These are phyloP conservation scores for Melieria picta DNA, from an alignment of 2,888 invertebrate species.

Conservation along the genomic window DNA sequence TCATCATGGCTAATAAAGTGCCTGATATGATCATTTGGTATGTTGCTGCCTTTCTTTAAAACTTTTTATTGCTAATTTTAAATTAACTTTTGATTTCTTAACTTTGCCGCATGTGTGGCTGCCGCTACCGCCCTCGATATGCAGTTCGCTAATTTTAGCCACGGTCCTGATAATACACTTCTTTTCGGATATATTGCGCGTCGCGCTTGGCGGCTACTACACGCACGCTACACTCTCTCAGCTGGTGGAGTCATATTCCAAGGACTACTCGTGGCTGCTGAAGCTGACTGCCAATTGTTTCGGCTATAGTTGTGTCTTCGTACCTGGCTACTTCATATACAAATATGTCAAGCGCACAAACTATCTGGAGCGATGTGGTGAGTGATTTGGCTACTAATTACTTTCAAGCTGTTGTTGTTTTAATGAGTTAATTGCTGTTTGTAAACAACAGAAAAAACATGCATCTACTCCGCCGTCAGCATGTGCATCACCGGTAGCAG, in stretches of 20 bases:
- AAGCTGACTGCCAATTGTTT: constrained; percentile 82
- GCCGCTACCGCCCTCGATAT: too few species aligned
- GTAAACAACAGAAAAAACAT: constrained; percentile 50
- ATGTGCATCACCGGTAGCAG: constrained; percentile 62
- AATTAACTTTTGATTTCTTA: too few species aligned
- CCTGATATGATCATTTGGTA: constrained; percentile 65
- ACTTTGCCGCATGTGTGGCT: too few species aligned
- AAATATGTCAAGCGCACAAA: constrained; percentile 82
- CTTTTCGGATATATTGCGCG: constrained; percentile 61
- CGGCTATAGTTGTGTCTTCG: constrained; percentile 87
- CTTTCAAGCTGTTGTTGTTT: not conserved
- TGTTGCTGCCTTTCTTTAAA: constrained; percentile 23
- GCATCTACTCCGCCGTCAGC: constrained; percentile 57
- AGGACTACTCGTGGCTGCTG: constrained; percentile 78
- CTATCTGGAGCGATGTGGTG: constrained; percentile 83
- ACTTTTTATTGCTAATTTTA: too few species aligned
- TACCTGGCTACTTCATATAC: constrained; percentile 86
- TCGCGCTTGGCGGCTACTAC: constrained; percentile 62
- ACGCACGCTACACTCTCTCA: constrained; percentile 60
- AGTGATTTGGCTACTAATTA: constrained; percentile 17
- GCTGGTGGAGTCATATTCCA: constrained; percentile 66
- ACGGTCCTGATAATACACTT: constrained; percentile 62
- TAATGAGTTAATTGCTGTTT: not conserved
- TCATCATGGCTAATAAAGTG: constrained; percentile 60
- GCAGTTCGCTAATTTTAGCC: constrained; percentile 14